Percentiles rank a stretch among this genome's conserved stretches.
Conservation (phyloP, 2,888 invertebrate species). For the Apamea epomidion region DNA sequence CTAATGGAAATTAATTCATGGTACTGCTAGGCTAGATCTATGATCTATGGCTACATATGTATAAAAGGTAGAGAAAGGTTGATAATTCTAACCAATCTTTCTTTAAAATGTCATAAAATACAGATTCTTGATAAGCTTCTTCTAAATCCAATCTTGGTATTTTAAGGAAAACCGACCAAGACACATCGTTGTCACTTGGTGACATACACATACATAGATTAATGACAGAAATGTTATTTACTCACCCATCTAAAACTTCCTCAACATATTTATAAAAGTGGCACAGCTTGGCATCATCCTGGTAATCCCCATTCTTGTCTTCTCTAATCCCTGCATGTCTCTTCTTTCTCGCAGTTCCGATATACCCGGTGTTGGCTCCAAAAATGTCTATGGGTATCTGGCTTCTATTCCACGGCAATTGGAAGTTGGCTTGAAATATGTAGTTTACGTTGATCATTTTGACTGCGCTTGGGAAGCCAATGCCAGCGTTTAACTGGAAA, state of each 20-base stretch:
- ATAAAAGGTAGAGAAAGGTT: neutral
- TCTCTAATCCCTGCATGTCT: constrained; percentile 68
- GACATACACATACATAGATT: neutral
- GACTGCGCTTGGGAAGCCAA: constrained; percentile 82
- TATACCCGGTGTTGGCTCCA: constrained; percentile 79
- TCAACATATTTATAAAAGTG: constrained; percentile 86
- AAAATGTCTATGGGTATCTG: constrained; percentile 85
- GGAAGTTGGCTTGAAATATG: constrained; percentile 87
- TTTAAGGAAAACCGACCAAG: neutral
- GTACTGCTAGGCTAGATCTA: too few relatives aligned
- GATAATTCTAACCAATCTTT: neutral
- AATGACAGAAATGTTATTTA: neutral
- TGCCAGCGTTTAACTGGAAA: constrained; percentile 85
- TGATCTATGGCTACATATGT: neutral
- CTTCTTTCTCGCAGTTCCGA: constrained; percentile 77
- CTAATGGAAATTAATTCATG: too few relatives aligned
- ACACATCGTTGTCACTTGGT: neutral
- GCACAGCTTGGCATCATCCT: constrained; percentile 80
- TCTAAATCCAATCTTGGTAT: neutral
- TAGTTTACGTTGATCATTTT: constrained; percentile 83
- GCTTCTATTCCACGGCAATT: constrained; percentile 85
- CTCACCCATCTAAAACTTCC: constrained; percentile 79
- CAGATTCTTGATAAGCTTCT: neutral
- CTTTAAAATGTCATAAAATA: neutral
- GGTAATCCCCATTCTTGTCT: constrained; percentile 68